These are phyloP conservation scores for Micronisus gabar DNA, from an alignment of 2,113 vertebrate genomes.

Conservation along the genomic window DNA sequence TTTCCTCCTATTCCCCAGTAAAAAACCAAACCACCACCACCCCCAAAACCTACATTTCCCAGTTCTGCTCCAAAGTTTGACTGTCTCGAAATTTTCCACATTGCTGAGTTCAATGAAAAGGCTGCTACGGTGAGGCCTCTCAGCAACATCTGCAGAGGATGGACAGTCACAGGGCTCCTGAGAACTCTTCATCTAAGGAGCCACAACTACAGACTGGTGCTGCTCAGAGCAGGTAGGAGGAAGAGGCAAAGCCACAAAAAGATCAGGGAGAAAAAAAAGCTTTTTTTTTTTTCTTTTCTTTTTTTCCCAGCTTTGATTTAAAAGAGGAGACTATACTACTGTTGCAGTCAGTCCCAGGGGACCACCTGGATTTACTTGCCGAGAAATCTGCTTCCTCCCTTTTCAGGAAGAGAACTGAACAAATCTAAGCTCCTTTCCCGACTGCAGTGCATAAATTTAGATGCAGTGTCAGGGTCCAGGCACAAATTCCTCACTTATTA, in stretches of 20 bases:
- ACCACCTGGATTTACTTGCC: neutral
- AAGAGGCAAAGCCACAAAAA: neutral
- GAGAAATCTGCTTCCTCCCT: neutral
- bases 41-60: neutral
- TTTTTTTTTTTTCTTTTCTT: neutral
- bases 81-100: neutral
- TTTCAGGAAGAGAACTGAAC: slow-evolving; percentile 10
- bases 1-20: neutral
- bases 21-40: neutral
- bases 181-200: neutral
- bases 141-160: neutral
- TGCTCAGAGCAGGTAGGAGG: neutral
- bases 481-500: slow-evolving; percentile 52
- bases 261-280: neutral
- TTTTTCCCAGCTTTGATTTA: neutral
- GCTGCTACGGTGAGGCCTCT: neutral
- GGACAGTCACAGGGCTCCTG: neutral
- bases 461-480: slow-evolving; percentile 16
- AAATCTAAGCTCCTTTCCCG: neutral
- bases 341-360: neutral
- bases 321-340: neutral
- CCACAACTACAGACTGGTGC: neutral
- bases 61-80: neutral
- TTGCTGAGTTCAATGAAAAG: neutral
- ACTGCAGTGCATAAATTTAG: slow-evolving; percentile 11